Base-by-base conservation (phyloP, 1,140 invertebrate species). In the Carposina sasakii region DNA sequence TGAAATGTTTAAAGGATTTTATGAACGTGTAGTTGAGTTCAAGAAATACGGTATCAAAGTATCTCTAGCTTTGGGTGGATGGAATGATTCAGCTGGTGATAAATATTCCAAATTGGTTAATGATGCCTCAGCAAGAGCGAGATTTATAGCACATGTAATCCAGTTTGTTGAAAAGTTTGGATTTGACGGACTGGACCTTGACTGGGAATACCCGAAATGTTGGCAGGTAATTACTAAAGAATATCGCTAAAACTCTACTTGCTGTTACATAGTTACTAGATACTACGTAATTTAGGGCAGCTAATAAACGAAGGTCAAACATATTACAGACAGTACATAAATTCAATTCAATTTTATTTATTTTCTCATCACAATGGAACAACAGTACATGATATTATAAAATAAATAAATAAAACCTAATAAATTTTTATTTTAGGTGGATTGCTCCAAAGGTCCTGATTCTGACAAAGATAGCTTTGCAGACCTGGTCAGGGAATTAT, bases 141-240 rank as follows among this genome's bases (percentile, higher is more conserved):
- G 89, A 28, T 97, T 96, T 60, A 89, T 95, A 0, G 81, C 87
- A 0, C 91, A 96, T 57, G 90, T 89, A 0, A 49, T 96, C 0
- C 85, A 91, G 48, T 96, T 96, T 58, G 79, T 96, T 13, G 88
- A 93, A 40, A 92, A 94, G 68, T 91, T 95, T 59, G 89, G 89
- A n/a, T 96, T 96, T 60, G 93, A 96, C 71, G 94, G 94, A 6
- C 81, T 97, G 0, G 95, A 96, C 73, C 76, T 96, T 19, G 95
- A 96, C 71, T 97, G 94, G 94, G 94, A 96, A 68, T 97, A 96
- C 83, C 95, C 95, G 1, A 93, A 91, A 59, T 95, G 93, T 67
- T 94, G 93, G 93, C 93, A 95, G 87, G 91, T 91, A 72, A 67
- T 55, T 58, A 30, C 15, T 15, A n/a, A n/a, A n/a, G n/a, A n/a